Evolutionary conservation across 2,888 invertebrate genomes (phyloP).

Genomic region (Drosophila robusta): DNA sequence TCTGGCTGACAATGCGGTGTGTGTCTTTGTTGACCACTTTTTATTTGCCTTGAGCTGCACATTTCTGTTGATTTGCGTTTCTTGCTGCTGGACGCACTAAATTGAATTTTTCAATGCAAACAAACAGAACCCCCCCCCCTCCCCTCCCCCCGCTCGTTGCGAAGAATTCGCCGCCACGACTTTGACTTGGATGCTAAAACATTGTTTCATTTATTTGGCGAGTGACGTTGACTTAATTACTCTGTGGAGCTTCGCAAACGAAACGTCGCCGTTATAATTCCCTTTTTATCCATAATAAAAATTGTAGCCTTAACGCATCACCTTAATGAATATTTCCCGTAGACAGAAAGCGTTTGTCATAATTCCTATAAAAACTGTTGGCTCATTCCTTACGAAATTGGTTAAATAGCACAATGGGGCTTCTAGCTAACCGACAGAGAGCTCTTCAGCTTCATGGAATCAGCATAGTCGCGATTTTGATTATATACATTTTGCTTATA

Average conservation of each 20-base stretch:
- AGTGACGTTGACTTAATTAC: constrained; percentile 8
- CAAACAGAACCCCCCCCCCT: not conserved
- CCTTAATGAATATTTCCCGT: too few relatives aligned
- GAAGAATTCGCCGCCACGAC: not conserved
- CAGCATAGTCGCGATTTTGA: too few relatives aligned
- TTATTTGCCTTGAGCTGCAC: constrained; percentile 25
- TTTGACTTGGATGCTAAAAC: constrained; percentile 1
- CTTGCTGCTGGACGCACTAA: constrained; percentile 26
- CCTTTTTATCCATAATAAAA: not conserved
- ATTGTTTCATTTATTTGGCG: constrained; percentile 1
- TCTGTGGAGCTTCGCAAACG: not conserved
- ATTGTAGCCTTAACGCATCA: not conserved
- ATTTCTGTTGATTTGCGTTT: constrained; percentile 30
- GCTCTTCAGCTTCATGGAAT: too few relatives aligned
- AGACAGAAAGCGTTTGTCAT: not conserved
- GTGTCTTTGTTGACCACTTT: constrained; percentile 4
- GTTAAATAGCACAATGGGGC: not conserved
- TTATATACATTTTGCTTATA: too few relatives aligned
- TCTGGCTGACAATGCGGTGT: not conserved
- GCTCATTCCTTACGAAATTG: not conserved
- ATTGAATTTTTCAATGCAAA: constrained; percentile 41
- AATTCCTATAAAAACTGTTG: not conserved
- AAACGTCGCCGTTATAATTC: not conserved
- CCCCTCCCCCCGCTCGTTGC: not conserved
- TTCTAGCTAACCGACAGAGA: not conserved